A percentile compares a stretch with the other conserved stretches of the same genome.
phyloP scores from a whole-genome alignment of 2,888 invertebrate genomes.

The Heliconius hortense region DNA sequence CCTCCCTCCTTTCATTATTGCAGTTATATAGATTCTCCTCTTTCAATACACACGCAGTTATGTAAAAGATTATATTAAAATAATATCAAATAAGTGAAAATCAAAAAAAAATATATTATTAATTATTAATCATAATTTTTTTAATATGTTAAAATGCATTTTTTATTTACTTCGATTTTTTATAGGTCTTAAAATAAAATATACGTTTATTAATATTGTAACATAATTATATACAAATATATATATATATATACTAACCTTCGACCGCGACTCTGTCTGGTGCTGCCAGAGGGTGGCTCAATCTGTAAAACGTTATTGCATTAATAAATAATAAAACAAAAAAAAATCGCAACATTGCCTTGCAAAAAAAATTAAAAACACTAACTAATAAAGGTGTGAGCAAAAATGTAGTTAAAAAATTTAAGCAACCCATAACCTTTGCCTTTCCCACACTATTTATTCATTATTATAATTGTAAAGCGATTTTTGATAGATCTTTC shows the following conservation, averaged over 20 bases:
- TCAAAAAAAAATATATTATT: too few species aligned
- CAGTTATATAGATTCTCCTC: too few species aligned
- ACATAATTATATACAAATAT: neutral
- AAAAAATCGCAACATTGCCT: conserved; percentile 7
- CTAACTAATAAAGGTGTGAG: neutral
- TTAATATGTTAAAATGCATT: too few species aligned
- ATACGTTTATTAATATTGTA: neutral
- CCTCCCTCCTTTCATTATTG: too few species aligned
- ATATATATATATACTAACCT: conserved; percentile 29
- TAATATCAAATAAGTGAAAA: too few species aligned
- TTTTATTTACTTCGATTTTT: too few species aligned
- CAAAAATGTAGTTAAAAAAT: neutral
- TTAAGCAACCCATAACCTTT: neutral
- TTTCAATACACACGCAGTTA: too few species aligned
- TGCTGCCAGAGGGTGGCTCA: conserved; percentile 22
- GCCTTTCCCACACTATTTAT: neutral
- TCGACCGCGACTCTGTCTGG: conserved; percentile 26
- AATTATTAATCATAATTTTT: too few species aligned
- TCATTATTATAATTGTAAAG: neutral
- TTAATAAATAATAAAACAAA: conserved; percentile 12
- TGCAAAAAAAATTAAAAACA: conserved; percentile 2
- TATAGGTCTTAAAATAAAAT: neutral
- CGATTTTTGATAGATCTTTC: neutral
- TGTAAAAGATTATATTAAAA: too few species aligned
- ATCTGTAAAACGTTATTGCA: conserved; percentile 26